Evolutionary conservation across 2,888 invertebrate species (phyloP), one percentile per base, ranked within the genome.

Genomic region (Protula sp.): DNA sequence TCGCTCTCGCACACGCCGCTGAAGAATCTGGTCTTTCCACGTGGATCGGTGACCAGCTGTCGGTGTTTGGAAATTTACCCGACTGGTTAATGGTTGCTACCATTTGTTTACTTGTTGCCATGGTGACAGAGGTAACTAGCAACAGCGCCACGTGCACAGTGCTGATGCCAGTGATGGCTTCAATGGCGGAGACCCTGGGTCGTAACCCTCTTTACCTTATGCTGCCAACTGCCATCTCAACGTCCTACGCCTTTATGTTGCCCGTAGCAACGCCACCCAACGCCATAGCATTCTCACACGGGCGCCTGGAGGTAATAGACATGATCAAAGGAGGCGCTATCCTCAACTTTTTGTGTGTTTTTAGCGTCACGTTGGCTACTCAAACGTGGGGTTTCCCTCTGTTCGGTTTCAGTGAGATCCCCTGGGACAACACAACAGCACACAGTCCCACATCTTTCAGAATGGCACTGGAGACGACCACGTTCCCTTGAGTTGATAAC

Each of bases 291-390:
- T 38, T 38, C 19, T 38, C 38, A 38, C 9, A 9, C 9, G 38
- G 38, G 9, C 9, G 38, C 9, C 19, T 38, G 9, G 19, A 9
- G 9, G 19, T 38, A 9, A 9, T 19, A 14, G 38, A 38, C 38
- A 38, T 38, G 38, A 63, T 69, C 19, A 70, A 66, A 47, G 55
- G 67, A 22, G 74, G 73, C 4, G 55, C 64, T n/a, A 54, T 71
- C 3, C 55, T 74, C 54, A 74, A 73, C 61, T 14, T 73, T 2
- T 30, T 70, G 4, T 70, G 73, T 52, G 62, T 72, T 2, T 1
- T 56, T 0, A 63, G 67, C 14, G 61, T 72, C 3, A 65, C 61
- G 3, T 28, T 73, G 1, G 71, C 66, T 47, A 68, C 71, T 45
- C 68, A 69, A 54, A 73, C 72, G 0, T 72, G 68, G 64, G 70